Base-by-base conservation (phyloP, 2,888 invertebrate species). In the Prosopocoilus inquinatus region DNA sequence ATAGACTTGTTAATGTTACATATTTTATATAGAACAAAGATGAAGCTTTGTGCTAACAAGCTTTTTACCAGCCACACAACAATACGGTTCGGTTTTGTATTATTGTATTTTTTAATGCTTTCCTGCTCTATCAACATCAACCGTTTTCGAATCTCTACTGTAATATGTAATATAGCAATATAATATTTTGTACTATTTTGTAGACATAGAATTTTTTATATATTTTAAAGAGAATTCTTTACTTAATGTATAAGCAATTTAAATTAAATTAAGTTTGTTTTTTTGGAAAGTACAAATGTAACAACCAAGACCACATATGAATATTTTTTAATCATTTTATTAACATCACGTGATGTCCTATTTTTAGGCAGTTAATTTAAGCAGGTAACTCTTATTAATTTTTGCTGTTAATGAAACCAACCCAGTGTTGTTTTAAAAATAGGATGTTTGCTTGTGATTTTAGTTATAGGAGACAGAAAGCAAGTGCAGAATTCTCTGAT, bases 1-100 rank as follows among this genome's bases (percentile, higher is more conserved):
- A 66, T 66, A 64, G 70, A 69, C 67, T 68, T 69, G 66, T 69
- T 70, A 67, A 64, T 67, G 61, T 64, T 61, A 60, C 64, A 64
- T 64, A 63, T 64, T 60, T 60, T 63, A 60, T 58, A 60, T 56
- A 62, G 32, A 45, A 28, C 38, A 51, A 52, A 44, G 20, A 45
- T 16, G 38, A 55, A 55, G 54, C 54, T 54, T 54, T 43, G 47
- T 43, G 41, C 38, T 36, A 36, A 49, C 47, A 47, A 52, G 47
- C 47, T 52, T 62, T 59, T 57, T 54, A 58, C 59, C 62, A 60
- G 61, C 56, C 64, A 64, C 62, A 64, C 65, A 65, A 63, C 62
- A 60, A 53, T 47, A 28, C 43, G 45, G 45, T 53, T 45, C 28
- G 34, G 32, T 41, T 41, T n/a, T 11, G 7, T 3, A 28, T 28